Base-by-base conservation (phyloP, 2,113 vertebrate species). In the Passer domesticus region DNA sequence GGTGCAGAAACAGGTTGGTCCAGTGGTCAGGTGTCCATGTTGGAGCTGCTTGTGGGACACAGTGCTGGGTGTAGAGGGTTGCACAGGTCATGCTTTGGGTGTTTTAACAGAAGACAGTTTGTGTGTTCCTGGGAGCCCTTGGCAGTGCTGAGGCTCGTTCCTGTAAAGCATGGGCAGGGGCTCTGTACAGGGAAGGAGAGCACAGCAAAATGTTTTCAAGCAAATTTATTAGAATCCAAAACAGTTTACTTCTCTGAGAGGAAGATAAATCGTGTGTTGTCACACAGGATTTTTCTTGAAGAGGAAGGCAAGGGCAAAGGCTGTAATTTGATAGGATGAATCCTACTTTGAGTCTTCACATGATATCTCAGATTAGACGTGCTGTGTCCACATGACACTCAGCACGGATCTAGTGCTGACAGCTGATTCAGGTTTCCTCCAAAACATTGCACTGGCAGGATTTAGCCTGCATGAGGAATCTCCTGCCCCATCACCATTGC, bases 321-420 rank as follows among this genome's bases (percentile, higher is more conserved):
- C 83, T 90, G 86, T 74, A 74, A 95, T 88, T 80, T 59, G 70
- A 94, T 90, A 91, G 49, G 82, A 89, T 94, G 90, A 96, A 87
- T 90, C 93, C 92, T 94, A 77, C 92, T 93, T 91, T 89, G 93
- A 91, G 92, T 46, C 93, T 95, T 91, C 90, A 92, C 84, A 27
- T 95, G 92, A 55, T 94, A 81, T 67, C 81, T 93, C 19, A 14
- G 92, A 89, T 95, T 95, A 95, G 91, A 66, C 5, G 1, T 76
- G 9, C 68, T 46, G 5, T 30, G 79, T 89, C 83, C 10, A 0
- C 76, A 74, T 89, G 93, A 92, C 87, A 88, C 70, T 49, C 87
- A 50, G 1, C 87, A 41, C 1, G 0, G 46, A 53, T 88, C 83
- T 49, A 7, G 68, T 62, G 37, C 83, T 86, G 82, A 35, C 15